Percentiles rank a stretch among this genome's conserved stretches.
These are phyloP conservation scores for Galbula dea DNA, from an alignment of 2,113 vertebrate genomes.

Conservation along the genomic window DNA sequence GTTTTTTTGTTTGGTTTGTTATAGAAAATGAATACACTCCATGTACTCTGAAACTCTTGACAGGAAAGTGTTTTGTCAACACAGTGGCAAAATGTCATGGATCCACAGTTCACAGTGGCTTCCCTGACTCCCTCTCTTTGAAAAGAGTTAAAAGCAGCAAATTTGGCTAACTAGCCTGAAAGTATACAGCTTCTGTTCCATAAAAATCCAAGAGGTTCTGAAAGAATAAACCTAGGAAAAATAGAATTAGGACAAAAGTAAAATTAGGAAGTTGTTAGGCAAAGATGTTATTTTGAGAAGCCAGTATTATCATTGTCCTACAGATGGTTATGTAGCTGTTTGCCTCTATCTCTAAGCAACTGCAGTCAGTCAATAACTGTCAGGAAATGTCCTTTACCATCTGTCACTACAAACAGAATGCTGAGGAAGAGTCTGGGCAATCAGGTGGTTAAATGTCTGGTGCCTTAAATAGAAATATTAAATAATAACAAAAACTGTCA, in stretches of 20 bases:
- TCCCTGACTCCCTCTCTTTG: not conserved
- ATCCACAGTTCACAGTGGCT: not conserved
- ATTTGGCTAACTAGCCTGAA: not conserved
- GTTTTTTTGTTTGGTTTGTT: no score
- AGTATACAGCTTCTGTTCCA: not conserved
- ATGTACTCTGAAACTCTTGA: not conserved
- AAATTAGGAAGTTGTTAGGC: not conserved
- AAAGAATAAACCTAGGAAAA: not conserved
- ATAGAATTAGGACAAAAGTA: not conserved
- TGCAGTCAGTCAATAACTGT: not conserved
- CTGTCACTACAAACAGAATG: not conserved
- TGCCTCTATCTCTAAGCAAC: not conserved
- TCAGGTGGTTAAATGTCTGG: not conserved
- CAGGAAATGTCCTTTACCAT: not conserved
- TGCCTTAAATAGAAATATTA: not conserved
- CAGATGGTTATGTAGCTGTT: not conserved
- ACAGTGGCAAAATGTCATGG: not conserved
- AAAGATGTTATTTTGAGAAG: not conserved
- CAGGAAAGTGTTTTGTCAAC: not conserved
- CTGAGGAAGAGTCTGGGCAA: not conserved
- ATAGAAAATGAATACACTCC: not conserved
- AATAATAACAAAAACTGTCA: not conserved
- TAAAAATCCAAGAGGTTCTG: not conserved
- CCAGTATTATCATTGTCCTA: not conserved
- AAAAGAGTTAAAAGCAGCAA: not conserved